Evolutionary conservation across 1,140 invertebrate species (phyloP).

Genomic region (Ruditapes philippinarum): DNA sequence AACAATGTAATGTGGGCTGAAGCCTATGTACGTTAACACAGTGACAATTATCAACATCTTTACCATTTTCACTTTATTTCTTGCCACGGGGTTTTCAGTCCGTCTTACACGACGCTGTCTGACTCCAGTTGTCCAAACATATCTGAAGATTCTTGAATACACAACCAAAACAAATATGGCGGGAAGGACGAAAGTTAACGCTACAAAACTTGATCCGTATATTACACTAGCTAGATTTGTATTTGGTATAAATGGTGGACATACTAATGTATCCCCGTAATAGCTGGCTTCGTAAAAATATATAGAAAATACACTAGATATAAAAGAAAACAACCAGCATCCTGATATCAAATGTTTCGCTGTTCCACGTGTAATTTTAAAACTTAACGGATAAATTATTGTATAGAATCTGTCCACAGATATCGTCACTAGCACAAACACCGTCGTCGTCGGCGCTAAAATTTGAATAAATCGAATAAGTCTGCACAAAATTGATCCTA

Average conservation of each 20-base stretch:
- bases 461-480: conserved; percentile 77
- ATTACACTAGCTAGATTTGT: conserved; percentile 63
- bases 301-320: conserved; percentile 70
- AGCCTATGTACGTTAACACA: conserved; percentile 52
- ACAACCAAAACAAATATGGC: conserved; percentile 58
- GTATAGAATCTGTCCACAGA: conserved; percentile 83
- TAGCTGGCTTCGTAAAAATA: conserved; percentile 73
- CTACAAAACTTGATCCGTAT: conserved; percentile 68
- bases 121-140: conserved; percentile 74
- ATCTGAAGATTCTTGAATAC: conserved; percentile 73
- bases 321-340: conserved; percentile 70
- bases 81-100: conserved; percentile 78
- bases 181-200: conserved; percentile 72
- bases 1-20: conserved; percentile 70
- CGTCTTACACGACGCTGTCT: conserved; percentile 70
- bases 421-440: conserved; percentile 76
- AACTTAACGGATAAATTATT: conserved; percentile 82
- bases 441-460: conserved; percentile 60
- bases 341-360: conserved; percentile 78
- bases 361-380: conserved; percentile 80
- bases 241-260: conserved; percentile 74
- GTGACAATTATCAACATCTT: conserved; percentile 80
- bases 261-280: background rate
- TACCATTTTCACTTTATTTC: conserved; percentile 82
- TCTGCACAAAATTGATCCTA: conserved; percentile 77